Evolutionary conservation across 1,140 invertebrate species (phyloP), one percentile per base, ranked within the genome.

Genomic region (Dinoponera quadriceps): DNA sequence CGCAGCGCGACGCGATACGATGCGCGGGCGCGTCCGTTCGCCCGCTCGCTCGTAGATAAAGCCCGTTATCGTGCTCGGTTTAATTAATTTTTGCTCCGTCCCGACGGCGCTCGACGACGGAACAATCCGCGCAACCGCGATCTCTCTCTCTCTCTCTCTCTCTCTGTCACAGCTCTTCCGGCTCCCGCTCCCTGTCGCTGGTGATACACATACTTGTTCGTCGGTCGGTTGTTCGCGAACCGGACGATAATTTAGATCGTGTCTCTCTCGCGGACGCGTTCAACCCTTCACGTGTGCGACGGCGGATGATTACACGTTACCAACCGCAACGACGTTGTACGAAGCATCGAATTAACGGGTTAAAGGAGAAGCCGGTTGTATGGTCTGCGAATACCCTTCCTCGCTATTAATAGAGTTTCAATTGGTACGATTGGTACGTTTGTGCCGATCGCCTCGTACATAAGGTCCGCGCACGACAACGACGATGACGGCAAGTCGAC

Each of bases 71-170:
- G 63, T 33, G 54, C 14, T 16, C 48, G 33, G 51, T 69, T 80
- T 80, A 69, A 80, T 80, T 80, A 80, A 80, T 80, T 80, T 69
- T 69, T 27, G 22, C 22, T 69, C 57, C 65, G 63, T 69, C 29
- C 22, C 63, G 33, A 69, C 54, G 33, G n/a, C 27, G 51, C 75
- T 77, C 33, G 27, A 77, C 63, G 49, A 13, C 11, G 25, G 20
- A 48, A 29, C 65, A 55, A 73, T 73, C 55, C 51, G 54, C 54
- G 27, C 20, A 48, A 65, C 44, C 25, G 3, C 44, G 51, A 55
- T 16, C 62, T 57, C 49, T 27, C 29, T 1, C 18, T 51, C 27
- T 25, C 27, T 33, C 5, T 33, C 5, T 33, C 29, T 5, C 29
- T 33, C 5, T 5, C 5, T 33, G 2, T 33, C 5, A 3, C 29